Base-by-base conservation (phyloP, 2,797 vertebrate genomes). In the Platyrinchus mystaceus region DNA sequence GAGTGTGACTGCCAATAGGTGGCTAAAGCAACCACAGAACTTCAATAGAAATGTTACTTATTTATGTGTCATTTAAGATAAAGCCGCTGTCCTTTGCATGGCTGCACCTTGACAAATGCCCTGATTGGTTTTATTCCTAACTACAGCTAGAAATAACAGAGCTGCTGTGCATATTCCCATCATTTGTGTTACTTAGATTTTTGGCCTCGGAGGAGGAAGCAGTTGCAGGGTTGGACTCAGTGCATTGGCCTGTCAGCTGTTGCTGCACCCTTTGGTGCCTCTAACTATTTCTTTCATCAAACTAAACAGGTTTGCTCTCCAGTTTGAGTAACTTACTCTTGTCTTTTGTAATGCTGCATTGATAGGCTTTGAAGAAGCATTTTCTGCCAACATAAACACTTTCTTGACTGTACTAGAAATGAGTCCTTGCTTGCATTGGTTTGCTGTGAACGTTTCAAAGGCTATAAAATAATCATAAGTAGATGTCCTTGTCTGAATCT, bases 311-410 rank as follows among this genome's bases (percentile, higher is more conserved):
- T 82, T 77, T 96, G 79, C 86, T 94, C 94, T 94, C 62, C 84
- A 76, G 80, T 88, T 76, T 91, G 85, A 90, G 92, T 95, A 90
- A 88, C 81, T 89, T 73, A 36, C 79, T 81, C 59, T 62, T 94
- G 81, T 73, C 73, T 96, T 95, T 92, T 88, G 91, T 94, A 93
- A 95, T 66, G 79, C 89, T 85, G 66, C 78, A 49, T 93, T 94
- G 91, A 70, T 55, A 84, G 85, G 83, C 90, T 97, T 95, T 90
- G 87, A 94, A 95, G 84, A 79, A 55, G 14, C 3, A 9, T 83
- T 94, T 96, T 96, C 86, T 96, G 96, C 96, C 96, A 96, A 96
- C 49, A 30, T 83, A 96, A 96, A 96, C 90, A 90, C 56, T 95
- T 94, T 92, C 64, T 59, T 91, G 73, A 95, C 88, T 73, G 86